Base-by-base conservation (phyloP, 2,113 vertebrate species). In the Trachemys scripta region DNA sequence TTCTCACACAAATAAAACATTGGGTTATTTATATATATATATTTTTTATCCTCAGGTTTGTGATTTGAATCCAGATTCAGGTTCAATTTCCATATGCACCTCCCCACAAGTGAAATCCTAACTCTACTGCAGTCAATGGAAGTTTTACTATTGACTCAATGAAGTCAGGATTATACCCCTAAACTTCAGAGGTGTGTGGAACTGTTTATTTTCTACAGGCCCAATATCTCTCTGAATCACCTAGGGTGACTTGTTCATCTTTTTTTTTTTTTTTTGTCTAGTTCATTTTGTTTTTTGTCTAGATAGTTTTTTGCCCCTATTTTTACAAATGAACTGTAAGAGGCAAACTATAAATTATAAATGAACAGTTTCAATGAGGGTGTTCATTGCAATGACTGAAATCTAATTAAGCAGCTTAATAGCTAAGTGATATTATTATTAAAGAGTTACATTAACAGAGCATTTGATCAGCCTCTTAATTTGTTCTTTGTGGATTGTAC, bases 361-460 rank as follows among this genome's bases (percentile, higher is more conserved):
- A 97, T 93, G 85, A 97, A 96, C 95, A 80, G 85, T 96, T 98
- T 97, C 94, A 97, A 97, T 97, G 97, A 98, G 96, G 96, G 95
- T 86, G 95, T 97, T 95, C 97, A 98, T 98, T 97, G 95, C 93
- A 95, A 96, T 97, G 93, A 97, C 97, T 90, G 96, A 96, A 96
- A 98, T 98, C 96, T 98, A 98, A 98, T 98, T 98, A 98, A 97
- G 97, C 96, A 80, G 90, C 92, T 96, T 97, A 97, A 97, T 93
- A 97, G 93, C 95, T 96, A 93, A 98, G 96, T 90, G 97, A 97
- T 98, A 96, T 90, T 96, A 95, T 98, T 97, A 97, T 96, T 97
- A 95, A 96, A 96, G 95, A 82, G 88, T 97, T 82, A 72, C 85
- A 42, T 97, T 98, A 93, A 92, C 95, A 90, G 96, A 89, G 89